Conservation (phyloP, 2,113 vertebrate species). For the Grantiella picta region DNA sequence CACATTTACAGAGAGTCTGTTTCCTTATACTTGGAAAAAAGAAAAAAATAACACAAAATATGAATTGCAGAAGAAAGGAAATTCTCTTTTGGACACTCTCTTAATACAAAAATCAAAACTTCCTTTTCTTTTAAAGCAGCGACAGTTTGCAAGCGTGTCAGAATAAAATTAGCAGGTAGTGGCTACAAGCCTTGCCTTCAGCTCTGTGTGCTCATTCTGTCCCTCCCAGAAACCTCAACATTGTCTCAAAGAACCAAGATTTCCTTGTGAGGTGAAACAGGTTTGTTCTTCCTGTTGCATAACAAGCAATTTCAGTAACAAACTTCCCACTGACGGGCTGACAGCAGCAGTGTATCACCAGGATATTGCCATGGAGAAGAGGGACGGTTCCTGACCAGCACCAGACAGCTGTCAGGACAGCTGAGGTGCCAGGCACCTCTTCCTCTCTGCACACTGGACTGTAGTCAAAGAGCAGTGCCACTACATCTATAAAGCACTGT, state of each 20-base stretch:
- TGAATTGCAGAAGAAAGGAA: background rate
- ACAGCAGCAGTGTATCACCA: background rate
- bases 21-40: background rate
- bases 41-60: background rate
- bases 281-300: background rate
- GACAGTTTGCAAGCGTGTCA: background rate
- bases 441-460: background rate
- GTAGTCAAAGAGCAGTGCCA: background rate
- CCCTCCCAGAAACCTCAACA: background rate
- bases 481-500: background rate
- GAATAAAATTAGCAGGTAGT: background rate
- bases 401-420: background rate
- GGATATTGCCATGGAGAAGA: background rate
- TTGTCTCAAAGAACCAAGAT: background rate
- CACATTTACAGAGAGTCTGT: background rate
- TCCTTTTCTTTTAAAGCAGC: background rate
- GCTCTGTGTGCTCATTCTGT: rapidly evolving
- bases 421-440: background rate
- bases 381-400: background rate
- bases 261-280: background rate
- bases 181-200: background rate
- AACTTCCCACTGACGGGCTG: background rate
- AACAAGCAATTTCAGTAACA: background rate
- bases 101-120: background rate
- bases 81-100: background rate